Conservation (phyloP, 2,888 invertebrate species). For the Himalopsyche tibetana region DNA sequence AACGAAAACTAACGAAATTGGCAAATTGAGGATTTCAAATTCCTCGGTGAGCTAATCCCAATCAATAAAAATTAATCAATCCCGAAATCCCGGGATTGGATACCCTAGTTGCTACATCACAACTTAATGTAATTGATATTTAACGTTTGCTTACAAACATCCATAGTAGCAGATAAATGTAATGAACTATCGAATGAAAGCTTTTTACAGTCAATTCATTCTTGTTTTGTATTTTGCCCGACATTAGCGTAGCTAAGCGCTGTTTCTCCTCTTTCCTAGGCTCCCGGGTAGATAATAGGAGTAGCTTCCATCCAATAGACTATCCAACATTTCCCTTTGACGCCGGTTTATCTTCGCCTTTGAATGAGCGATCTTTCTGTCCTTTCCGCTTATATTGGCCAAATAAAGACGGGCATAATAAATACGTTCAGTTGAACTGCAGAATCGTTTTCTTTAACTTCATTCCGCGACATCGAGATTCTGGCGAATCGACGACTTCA, state of each 20-base stretch:
- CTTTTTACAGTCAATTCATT: conserved; percentile 23
- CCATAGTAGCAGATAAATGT: neutral
- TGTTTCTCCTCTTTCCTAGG: neutral
- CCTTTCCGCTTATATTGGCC: conserved; percentile 49
- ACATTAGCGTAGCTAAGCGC: neutral
- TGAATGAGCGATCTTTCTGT: conserved; percentile 50
- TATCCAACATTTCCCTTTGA: conserved; percentile 46
- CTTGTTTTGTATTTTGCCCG: neutral
- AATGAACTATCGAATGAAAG: neutral
- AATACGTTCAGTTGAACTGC: conserved; percentile 43
- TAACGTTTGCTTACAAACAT: neutral
- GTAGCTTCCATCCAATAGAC: conserved; percentile 49
- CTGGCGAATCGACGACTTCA: neutral
- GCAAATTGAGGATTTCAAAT: too few species aligned
- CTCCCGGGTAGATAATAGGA: neutral
- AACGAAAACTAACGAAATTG: too few species aligned
- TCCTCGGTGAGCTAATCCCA: too few species aligned
- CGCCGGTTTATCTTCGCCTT: conserved; percentile 48
- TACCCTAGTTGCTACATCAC: neutral
- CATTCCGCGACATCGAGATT: neutral
- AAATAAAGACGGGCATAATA: conserved; percentile 53
- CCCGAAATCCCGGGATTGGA: too few species aligned
- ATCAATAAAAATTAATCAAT: too few species aligned
- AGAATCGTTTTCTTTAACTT: conserved; percentile 27
- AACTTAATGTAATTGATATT: neutral